phyloP scores from a whole-genome alignment of 2,797 vertebrate genomes.

The Coendou prehensilis region DNA sequence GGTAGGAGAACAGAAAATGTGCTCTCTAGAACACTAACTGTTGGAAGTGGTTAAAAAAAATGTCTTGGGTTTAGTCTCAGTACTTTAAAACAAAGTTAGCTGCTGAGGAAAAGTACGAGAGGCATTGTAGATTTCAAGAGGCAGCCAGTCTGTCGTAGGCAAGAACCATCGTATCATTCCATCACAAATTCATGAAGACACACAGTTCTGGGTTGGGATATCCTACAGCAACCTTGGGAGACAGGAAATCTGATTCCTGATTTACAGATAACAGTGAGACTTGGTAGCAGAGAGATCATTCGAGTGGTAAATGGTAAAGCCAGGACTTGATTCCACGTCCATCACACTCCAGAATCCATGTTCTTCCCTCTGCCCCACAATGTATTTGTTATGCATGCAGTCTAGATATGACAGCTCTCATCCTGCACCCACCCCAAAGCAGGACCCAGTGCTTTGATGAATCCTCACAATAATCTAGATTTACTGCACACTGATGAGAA shows the following conservation, averaged over 20 bases:
- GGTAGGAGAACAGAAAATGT: not conserved
- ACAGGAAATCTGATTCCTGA: not conserved
- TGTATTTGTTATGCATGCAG: not conserved
- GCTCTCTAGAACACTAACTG: not conserved
- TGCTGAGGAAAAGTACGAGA: not conserved
- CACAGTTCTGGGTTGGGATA: not conserved
- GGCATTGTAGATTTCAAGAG: not conserved
- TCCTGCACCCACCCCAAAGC: not conserved
- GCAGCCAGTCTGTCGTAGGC: too few species aligned
- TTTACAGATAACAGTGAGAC: not conserved
- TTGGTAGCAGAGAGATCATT: not conserved
- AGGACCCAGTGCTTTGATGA: not conserved
- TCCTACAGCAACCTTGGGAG: too few species aligned
- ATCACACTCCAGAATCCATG: not conserved
- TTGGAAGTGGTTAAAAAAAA: not conserved
- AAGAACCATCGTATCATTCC: too few species aligned
- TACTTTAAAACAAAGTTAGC: not conserved
- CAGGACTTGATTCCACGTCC: not conserved
- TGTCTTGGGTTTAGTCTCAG: not conserved
- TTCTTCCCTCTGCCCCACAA: not conserved
- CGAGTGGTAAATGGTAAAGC: not conserved
- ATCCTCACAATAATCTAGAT: not conserved
- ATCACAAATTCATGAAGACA: not conserved
- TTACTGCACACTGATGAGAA: not conserved
- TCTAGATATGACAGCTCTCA: not conserved